Evolutionary conservation across 2,888 invertebrate species (phyloP).

Genomic region (Drosophila recens): DNA sequence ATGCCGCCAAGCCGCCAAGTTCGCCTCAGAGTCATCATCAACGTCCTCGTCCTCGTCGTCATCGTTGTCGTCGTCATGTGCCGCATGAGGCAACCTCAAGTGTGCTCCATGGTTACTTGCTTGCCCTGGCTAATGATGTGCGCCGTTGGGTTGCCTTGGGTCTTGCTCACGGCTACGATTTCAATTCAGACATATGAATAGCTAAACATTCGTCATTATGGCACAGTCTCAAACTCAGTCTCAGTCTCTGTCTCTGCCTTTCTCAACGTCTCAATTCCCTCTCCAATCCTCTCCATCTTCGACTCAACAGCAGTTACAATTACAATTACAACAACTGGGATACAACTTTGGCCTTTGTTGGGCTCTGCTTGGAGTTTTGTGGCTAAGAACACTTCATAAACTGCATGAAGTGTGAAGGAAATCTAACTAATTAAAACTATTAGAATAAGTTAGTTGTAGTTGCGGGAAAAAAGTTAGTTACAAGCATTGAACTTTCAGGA

Average conservation of each 20-base stretch:
- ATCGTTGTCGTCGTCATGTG: constrained; percentile 35
- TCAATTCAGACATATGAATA: constrained; percentile 70
- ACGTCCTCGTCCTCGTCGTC: constrained; percentile 23
- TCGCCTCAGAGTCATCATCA: constrained; percentile 14
- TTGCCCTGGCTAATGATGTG: constrained; percentile 77
- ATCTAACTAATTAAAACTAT: constrained; percentile 27
- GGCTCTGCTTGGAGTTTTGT: constrained; percentile 41
- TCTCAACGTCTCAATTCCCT: not conserved
- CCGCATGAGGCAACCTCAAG: constrained; percentile 74
- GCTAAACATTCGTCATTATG: constrained; percentile 78
- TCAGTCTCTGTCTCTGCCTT: not conserved
- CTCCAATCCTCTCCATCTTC: not conserved
- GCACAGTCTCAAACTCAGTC: constrained; percentile 30
- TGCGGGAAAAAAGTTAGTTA: not conserved
- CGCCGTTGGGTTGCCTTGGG: constrained; percentile 48
- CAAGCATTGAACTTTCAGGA: not conserved
- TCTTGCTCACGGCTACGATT: constrained; percentile 54
- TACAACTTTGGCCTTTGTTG: constrained; percentile 20
- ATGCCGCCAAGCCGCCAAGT: constrained; percentile 44
- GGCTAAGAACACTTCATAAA: constrained; percentile 35
- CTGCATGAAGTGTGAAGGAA: constrained; percentile 2
- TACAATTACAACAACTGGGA: constrained; percentile 42
- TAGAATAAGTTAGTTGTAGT: not conserved
- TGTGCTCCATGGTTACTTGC: constrained; percentile 79
- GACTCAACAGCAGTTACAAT: constrained; percentile 52